A percentile compares a stretch with the other conserved stretches of the same genome.
phyloP scores from a whole-genome alignment of 2,888 invertebrate genomes.

The Caenorhabditis virilis region DNA sequence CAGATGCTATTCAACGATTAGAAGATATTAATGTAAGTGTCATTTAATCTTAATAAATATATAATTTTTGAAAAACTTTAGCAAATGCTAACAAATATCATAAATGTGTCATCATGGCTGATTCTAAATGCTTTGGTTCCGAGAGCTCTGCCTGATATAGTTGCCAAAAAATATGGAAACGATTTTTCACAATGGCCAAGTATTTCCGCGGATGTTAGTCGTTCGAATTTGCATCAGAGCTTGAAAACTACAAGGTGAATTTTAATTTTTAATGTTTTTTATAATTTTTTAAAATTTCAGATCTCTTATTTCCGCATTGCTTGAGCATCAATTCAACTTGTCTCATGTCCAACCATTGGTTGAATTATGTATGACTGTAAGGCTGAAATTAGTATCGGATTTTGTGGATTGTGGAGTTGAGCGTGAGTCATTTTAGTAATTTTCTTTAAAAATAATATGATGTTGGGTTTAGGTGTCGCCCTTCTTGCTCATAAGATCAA shows the following conservation, averaged over 20 bases:
- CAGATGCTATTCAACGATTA: conserved; percentile 73
- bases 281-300: conserved; percentile 34
- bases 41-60: not conserved
- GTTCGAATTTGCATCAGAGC: conserved; percentile 51
- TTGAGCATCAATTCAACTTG: conserved; percentile 55
- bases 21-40: conserved; percentile 64
- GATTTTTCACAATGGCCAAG: conserved; percentile 64
- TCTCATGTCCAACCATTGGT: conserved; percentile 62
- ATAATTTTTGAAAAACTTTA: conserved; percentile 34
- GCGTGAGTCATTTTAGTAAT: conserved; percentile 24
- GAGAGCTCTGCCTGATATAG: conserved; percentile 35
- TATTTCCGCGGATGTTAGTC: conserved; percentile 39
- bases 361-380: conserved; percentile 64
- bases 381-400: conserved; percentile 60
- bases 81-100: conserved; percentile 66
- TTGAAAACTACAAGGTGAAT: conserved; percentile 54
- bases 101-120: conserved; percentile 67
- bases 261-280: conserved; percentile 3
- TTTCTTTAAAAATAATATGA: not conserved
- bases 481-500: conserved; percentile 58
- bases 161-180: conserved; percentile 40
- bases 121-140: conserved; percentile 67
- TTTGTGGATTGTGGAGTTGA: conserved; percentile 54
- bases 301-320: conserved; percentile 53
- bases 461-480: conserved; percentile 34